These are phyloP conservation scores for Bos javanicus DNA, from an alignment of 2,113 vertebrate species.

Conservation along the genomic window DNA sequence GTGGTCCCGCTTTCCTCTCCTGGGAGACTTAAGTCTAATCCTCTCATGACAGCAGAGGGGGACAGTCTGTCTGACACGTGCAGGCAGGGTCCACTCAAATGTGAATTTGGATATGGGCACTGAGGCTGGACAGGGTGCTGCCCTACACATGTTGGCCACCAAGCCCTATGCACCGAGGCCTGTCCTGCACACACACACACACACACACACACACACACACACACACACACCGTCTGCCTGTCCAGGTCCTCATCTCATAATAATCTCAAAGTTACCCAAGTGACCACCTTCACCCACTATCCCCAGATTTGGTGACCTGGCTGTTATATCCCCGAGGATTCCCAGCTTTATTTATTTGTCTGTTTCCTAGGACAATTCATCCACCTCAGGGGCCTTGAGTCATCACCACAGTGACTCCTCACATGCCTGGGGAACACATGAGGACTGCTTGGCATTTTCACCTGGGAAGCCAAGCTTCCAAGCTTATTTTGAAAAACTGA, in stretches of 20 bases:
- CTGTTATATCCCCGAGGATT: neutral
- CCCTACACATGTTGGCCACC: neutral
- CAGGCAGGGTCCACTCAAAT: neutral
- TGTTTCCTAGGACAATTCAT: neutral
- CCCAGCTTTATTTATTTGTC: neutral
- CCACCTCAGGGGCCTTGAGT: neutral
- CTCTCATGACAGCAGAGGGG: neutral
- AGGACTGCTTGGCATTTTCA: neutral
- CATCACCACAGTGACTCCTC: neutral
- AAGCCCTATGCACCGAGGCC: neutral
- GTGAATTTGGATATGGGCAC: too few species aligned
- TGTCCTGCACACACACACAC: too few species aligned
- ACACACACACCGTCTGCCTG: fast-evolving
- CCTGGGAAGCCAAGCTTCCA: neutral
- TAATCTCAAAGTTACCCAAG: neutral
- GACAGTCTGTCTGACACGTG: neutral
- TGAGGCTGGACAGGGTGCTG: neutral
- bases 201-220: neutral
- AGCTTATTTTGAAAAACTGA: neutral
- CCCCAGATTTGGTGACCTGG: neutral
- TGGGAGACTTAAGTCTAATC: neutral
- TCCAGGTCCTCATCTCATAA: neutral
- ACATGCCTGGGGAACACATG: too few species aligned
- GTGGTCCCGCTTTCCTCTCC: neutral
- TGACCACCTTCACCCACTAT: neutral